Evolutionary conservation across 35 echinoderm and acorn worm genomes (phyloP).

Genomic region (Chiridota heheva): DNA sequence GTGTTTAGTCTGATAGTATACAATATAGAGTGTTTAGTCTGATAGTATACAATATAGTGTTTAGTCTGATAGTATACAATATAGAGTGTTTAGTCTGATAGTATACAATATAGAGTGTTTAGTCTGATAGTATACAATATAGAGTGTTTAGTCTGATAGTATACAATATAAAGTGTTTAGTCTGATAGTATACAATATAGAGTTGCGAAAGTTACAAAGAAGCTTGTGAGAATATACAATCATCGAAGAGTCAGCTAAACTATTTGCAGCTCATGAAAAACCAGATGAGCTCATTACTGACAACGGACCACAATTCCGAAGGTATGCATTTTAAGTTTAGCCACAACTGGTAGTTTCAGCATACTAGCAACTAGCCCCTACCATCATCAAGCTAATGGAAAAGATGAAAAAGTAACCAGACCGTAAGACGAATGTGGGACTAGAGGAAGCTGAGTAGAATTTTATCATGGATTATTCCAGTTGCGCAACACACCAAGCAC

Average conservation of each 20-base stretch:
- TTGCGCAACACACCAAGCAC: conserved; percentile 18
- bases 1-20: too few relatives aligned
- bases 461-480: conserved; percentile 33
- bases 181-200: too few relatives aligned
- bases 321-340: conserved; percentile 35
- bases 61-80: too few relatives aligned
- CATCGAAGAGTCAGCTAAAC: conserved; percentile 20
- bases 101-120: too few relatives aligned
- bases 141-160: too few relatives aligned
- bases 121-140: too few relatives aligned
- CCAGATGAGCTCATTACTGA: conserved; percentile 22
- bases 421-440: conserved; percentile 28
- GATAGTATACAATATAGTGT: too few relatives aligned
- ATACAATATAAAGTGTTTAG: too few relatives aligned
- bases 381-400: conserved; percentile 43
- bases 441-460: conserved; percentile 29
- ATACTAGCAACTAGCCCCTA: conserved; percentile 24
- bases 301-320: conserved; percentile 39
- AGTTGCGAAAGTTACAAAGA: too few relatives aligned
- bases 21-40: too few relatives aligned
- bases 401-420: conserved; percentile 40
- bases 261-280: conserved; percentile 38
- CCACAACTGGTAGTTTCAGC: conserved; percentile 31
- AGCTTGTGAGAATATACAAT: too few relatives aligned
- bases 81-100: too few relatives aligned